Base-by-base conservation (phyloP, 2,113 vertebrate genomes). In the Ceuthmochares aereus region DNA sequence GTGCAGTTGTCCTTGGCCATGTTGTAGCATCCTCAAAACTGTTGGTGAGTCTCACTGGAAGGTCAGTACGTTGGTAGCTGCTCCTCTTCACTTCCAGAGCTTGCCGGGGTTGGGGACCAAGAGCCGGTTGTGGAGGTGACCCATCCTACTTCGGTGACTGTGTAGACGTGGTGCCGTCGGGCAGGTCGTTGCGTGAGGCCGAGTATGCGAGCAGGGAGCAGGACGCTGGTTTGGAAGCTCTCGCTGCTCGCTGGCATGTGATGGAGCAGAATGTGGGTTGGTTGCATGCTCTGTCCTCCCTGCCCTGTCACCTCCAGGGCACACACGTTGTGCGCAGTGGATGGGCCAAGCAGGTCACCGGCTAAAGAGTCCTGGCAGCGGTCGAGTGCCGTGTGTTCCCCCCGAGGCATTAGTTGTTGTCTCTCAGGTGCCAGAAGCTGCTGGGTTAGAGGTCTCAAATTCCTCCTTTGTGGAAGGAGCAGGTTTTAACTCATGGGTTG, bases 241-340 rank as follows among this genome's bases (percentile, higher is more conserved):
- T 3, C 29, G 63, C 69, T 22, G 55, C 32, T 45, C 16, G 0
- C 63, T 13, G n/a, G 9, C 3, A 34, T 9, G 20, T 17, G n/a
- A 36, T 42, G 12, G 52, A 34, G 70, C 32, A 59, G 59, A 6
- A 43, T 7, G 36, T 8, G 16, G 66, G 72, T 27, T 2, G 1
- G 20, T 37, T 12, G 23, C 27, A 1, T 7, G 51, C 30, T 62
- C 49, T 69, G 36, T 52, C 62, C 73, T 25, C 3, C 32, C 54
- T 25, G 4, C 23, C 32, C 11, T 2, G 5, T 15, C 3, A 0
- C 34, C 45, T 67, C 60, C 1, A 1, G 30, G 80, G 42, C 23
- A 14, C 3, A 0, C 5, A 3, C 0, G 19, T 19, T 9, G 32
- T 3, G n/a, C 6, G 29, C 49, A 16, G 49, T 7, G 74, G 23